Conservation (phyloP, 2,113 vertebrate genomes). For the Sprattus sprattus region DNA sequence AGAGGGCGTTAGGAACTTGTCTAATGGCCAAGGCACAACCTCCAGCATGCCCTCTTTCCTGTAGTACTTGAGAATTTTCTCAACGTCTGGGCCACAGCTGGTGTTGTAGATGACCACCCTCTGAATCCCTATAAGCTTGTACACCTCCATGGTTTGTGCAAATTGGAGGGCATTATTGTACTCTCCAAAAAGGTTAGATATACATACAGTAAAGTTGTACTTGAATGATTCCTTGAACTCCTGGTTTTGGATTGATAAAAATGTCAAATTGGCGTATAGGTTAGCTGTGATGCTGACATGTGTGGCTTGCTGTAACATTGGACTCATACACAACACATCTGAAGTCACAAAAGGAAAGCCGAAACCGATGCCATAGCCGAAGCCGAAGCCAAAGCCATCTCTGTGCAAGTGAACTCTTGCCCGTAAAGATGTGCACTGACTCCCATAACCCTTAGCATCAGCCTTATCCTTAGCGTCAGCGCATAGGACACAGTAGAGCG, state of each 20-base stretch:
- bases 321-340: constrained; percentile 58
- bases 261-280: background rate
- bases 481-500: constrained; percentile 70
- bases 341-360: constrained; percentile 69
- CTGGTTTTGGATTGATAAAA: constrained; percentile 68
- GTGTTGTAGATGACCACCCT: constrained; percentile 78
- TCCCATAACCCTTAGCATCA: no score
- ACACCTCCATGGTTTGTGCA: constrained; percentile 76
- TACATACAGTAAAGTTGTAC: constrained; percentile 75
- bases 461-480: constrained; percentile 40
- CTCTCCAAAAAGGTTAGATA: constrained; percentile 72
- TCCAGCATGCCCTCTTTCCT: constrained; percentile 68
- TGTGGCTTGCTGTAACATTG: constrained; percentile 22
- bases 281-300: constrained; percentile 47
- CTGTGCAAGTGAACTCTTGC: constrained; percentile 60
- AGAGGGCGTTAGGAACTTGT: constrained; percentile 66
- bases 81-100: constrained; percentile 69
- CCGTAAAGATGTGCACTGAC: background rate
- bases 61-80: constrained; percentile 70
- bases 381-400: constrained; percentile 75
- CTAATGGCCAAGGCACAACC: constrained; percentile 74
- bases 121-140: constrained; percentile 73
- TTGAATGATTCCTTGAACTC: constrained; percentile 27
- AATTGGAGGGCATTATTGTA: constrained; percentile 78
- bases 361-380: no score